phyloP scores from a whole-genome alignment of 1,140 invertebrate genomes.

The Drosophila pseudoobscura region DNA sequence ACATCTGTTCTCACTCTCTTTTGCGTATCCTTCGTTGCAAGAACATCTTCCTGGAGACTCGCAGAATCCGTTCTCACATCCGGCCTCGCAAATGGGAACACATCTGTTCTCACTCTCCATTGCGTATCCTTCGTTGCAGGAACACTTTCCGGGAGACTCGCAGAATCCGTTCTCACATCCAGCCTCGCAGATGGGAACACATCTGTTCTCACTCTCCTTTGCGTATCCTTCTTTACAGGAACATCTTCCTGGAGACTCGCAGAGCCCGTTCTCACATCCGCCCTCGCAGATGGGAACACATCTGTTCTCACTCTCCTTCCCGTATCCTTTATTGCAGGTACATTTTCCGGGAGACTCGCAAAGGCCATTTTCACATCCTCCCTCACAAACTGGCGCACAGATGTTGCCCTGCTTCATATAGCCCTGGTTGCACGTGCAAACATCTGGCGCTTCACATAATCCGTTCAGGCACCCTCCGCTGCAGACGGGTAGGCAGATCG shows the following conservation, averaged over 20 bases:
- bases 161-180: constrained; percentile 37
- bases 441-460: constrained; percentile 1
- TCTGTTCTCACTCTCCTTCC: too few relatives aligned
- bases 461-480: constrained; percentile 7
- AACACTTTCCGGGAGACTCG: constrained; percentile 12
- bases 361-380: constrained; percentile 5
- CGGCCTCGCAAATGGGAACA: background rate
- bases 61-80: constrained; percentile 26
- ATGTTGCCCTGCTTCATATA: background rate
- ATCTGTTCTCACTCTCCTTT: constrained; percentile 1
- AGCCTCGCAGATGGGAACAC: constrained; percentile 21
- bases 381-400: constrained; percentile 5
- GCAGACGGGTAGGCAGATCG: constrained; percentile 19
- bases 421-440: constrained; percentile 5
- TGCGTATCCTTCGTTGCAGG: constrained; percentile 2
- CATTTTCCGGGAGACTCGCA: constrained; percentile 1
- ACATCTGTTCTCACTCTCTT: constrained; percentile 8
- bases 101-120: constrained; percentile 7
- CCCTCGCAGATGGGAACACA: background rate
- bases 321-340: background rate
- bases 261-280: constrained; percentile 8
- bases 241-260: background rate
- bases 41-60: constrained; percentile 12
- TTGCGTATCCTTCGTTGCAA: constrained; percentile 10
- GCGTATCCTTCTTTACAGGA: background rate